Conservation (phyloP, 2,888 invertebrate species). For the Lycocerus yunnanus region DNA sequence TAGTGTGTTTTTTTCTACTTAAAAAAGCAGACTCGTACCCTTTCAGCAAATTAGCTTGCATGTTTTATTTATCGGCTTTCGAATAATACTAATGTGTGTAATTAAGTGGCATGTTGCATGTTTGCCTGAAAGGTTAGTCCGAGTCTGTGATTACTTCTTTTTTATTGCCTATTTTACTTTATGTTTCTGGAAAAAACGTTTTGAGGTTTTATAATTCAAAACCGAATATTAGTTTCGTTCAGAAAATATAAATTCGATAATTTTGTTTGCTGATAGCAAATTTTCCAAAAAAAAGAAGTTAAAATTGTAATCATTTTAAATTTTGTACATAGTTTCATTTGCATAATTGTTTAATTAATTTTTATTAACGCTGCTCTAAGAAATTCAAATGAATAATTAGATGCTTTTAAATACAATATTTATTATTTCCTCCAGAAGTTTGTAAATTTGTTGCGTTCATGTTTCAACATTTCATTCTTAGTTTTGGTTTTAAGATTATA, state of each 20-base stretch:
- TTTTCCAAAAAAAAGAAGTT: not conserved
- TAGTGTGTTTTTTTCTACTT: slow-evolving; percentile 40
- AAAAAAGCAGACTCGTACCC: slow-evolving; percentile 48
- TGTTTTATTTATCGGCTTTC: slow-evolving; percentile 3
- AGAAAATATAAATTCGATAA: not conserved
- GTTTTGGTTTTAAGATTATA: not conserved
- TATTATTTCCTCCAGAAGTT: not conserved
- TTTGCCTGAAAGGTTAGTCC: slow-evolving; percentile 45
- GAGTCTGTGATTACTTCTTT: slow-evolving; percentile 27
- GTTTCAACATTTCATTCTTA: not conserved
- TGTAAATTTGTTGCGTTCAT: not conserved
- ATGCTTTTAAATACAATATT: not conserved
- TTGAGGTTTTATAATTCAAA: not conserved
- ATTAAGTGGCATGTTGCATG: slow-evolving; percentile 41
- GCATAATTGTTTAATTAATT: not conserved
- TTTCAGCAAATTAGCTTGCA: slow-evolving; percentile 46
- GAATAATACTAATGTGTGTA: slow-evolving; percentile 9
- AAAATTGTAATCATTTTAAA: not conserved
- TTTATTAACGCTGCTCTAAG: not conserved
- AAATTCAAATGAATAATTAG: not conserved
- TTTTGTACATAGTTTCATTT: not conserved
- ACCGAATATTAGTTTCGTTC: not conserved
- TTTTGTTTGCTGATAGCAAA: not conserved
- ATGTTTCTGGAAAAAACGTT: not conserved
- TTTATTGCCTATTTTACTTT: not conserved